Percentiles rank a stretch among this genome's conserved stretches.
phyloP scores from a whole-genome alignment of 2,113 vertebrate genomes.

The Andinoacara biseriatus region DNA sequence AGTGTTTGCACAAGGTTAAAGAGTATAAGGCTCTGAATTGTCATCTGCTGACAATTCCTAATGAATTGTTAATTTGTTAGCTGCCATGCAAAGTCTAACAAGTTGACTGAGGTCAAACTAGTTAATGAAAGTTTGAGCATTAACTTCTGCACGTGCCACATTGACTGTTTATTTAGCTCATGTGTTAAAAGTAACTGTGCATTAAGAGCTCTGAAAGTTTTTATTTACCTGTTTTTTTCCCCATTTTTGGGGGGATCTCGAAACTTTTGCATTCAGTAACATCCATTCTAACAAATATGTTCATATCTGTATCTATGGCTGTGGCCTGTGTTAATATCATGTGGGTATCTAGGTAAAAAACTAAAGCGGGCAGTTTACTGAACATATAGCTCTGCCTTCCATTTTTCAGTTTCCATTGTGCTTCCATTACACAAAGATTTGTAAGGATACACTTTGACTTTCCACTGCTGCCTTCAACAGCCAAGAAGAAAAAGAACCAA shows the following conservation, averaged over 20 bases:
- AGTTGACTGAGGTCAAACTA: not conserved
- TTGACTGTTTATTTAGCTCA: not conserved
- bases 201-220: not conserved
- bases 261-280: not conserved
- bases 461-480: conserved; percentile 36
- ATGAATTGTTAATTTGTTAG: conserved; percentile 3
- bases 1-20: conserved; percentile 13
- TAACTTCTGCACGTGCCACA: not conserved
- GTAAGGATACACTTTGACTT: conserved; percentile 43
- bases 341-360: not conserved
- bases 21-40: not conserved
- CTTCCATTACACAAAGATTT: conserved; percentile 24
- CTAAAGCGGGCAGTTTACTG: not conserved
- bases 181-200: not conserved
- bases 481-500: conserved; percentile 46
- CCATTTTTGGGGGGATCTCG: not conserved
- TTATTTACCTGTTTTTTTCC: too few relatives aligned
- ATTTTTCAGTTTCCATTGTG: conserved; percentile 1
- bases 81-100: not conserved
- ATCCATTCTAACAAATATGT: not conserved
- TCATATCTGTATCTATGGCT: not conserved
- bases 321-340: not conserved
- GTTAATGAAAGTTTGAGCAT: not conserved
- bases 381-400: not conserved
- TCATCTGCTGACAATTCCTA: conserved; percentile 1